Evolutionary conservation across 2,888 invertebrate genomes (phyloP).

Genomic region (Cepaea hortensis): DNA sequence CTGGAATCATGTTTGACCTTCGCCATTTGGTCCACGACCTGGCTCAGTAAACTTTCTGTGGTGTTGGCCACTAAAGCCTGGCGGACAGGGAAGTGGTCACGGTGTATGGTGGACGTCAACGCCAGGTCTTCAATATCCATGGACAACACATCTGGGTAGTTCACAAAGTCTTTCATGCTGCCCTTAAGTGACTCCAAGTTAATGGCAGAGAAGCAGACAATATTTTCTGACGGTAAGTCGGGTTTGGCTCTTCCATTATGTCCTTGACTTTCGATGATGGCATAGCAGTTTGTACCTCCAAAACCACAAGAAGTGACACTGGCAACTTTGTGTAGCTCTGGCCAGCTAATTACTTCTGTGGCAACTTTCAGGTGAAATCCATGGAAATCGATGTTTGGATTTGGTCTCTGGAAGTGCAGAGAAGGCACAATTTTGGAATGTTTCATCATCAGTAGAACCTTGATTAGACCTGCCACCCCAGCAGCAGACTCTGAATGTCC

Average conservation of each 20-base stretch:
- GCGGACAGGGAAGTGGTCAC: slow-evolving; percentile 50
- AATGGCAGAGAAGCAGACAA: slow-evolving; percentile 51
- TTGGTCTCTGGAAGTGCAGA: slow-evolving; percentile 57
- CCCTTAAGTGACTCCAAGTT: slow-evolving; percentile 42
- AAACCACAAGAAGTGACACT: slow-evolving; percentile 66
- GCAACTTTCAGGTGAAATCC: slow-evolving; percentile 56
- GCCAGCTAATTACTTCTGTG: slow-evolving; percentile 50
- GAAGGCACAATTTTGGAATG: slow-evolving; percentile 58
- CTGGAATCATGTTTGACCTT: neutral
- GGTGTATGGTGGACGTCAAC: slow-evolving; percentile 53
- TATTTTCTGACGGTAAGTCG: neutral
- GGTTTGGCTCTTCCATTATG: neutral
- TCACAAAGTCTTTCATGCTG: slow-evolving; percentile 43
- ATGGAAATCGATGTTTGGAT: slow-evolving; percentile 59
- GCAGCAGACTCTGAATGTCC: slow-evolving; percentile 67
- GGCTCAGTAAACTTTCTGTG: slow-evolving; percentile 10
- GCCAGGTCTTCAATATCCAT: slow-evolving; percentile 47
- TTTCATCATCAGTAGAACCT: slow-evolving; percentile 66
- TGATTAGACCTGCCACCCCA: slow-evolving; percentile 65
- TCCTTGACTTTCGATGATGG: slow-evolving; percentile 52
- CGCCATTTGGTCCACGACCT: slow-evolving; percentile 12
- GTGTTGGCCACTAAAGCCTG: slow-evolving; percentile 41
- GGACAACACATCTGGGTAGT: neutral
- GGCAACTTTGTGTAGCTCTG: slow-evolving; percentile 51
- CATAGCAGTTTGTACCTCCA: slow-evolving; percentile 68